Base-by-base conservation (phyloP, 2,888 invertebrate species). In the Lasius fuliginosus region DNA sequence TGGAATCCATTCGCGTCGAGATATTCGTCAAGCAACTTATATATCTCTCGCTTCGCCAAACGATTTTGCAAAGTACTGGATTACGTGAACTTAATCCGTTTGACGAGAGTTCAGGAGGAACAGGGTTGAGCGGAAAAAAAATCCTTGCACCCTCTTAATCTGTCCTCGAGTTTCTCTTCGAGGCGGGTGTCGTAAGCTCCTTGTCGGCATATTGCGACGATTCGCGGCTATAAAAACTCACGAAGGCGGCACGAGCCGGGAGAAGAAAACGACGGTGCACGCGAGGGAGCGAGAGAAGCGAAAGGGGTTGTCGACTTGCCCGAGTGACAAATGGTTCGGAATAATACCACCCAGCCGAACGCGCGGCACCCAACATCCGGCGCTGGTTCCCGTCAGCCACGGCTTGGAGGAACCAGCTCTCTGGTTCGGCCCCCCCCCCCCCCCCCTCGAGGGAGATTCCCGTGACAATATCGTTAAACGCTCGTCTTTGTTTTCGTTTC, bases 281-380 rank as follows among this genome's bases (percentile, higher is more conserved):
- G 86, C 46, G 75, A 83, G 89, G 77, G 84, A 83, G 84, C 71
- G 69, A 77, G 89, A 92, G 92, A 92, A 92, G 89, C 92, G 91
- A 93, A 94, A 94, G 94, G 94, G 94, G 94, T 94, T 92, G 92
- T 88, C 90, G 88, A 88, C 82, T 91, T 92, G 92, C 91, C 92
- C 92, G 91, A 93, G 94, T 95, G 94, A 95, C 94, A 95, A 95
- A 95, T 95, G 94, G 95, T 92, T 94, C 88, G 95, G 94, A 95
- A 95, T 95, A 95, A 95, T 95, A 94, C 94, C 93, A 92, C 93
- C 93, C 92, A 92, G 91, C 87, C 90, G 89, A 92, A 92, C 89
- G 90, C 89, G 89, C 91, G 90, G 91, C 88, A 90, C 87, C 91
- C 92, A 88, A 86, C 90, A 89, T 90, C 90, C 90, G 88, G 88